Base-by-base conservation (phyloP, 1,140 invertebrate genomes). In the Pantala flavescens region DNA sequence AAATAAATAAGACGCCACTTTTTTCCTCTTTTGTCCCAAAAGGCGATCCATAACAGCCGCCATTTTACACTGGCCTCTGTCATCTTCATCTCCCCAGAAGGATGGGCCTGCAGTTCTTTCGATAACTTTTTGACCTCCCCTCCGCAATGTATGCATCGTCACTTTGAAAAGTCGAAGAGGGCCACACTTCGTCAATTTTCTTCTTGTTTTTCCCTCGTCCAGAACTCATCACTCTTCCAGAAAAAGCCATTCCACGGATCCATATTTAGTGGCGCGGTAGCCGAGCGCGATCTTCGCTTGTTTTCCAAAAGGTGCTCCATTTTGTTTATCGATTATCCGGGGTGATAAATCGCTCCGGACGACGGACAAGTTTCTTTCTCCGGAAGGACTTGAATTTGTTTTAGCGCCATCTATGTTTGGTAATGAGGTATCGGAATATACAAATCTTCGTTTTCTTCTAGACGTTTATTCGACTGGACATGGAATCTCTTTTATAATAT, bases 121-220 rank as follows among this genome's bases (percentile, higher is more conserved):
- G 49, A 63, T 63, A 63, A 63, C 49, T 63, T 63, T 63, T 14
- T 12, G n/a, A 63, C 49, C 28, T 36, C 28, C 49, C 49, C 49
- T 63, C n/a, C n/a, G n/a, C 49, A 63, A 63, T 63, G 49, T 63
- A 63, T 63, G 49, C 49, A 63, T 63, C 49, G 49, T 63, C 49
- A 63, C 49, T 63, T 63, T 63, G 49, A 63, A 63, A 63, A 63
- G 49, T 63, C 49, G 49, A 63, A 63, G 49, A 63, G 49, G 16
- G 5, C 49, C 14, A 3, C n/a, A 19, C 49, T 16, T 63, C 49
- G 28, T 36, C 28, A 36, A 63, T 19, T 63, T 63, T 63, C 49
- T 63, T 63, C n/a, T 63, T 63, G 49, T 63, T 63, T 63, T 63
- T 63, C 49, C n/a, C 49, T 63, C 49, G 49, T 63, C 49, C 49